Percentiles rank a stretch among this genome's conserved stretches.
These are phyloP conservation scores for Bombus difficillimus DNA, from an alignment of 1,140 invertebrate species.

Conservation along the genomic window DNA sequence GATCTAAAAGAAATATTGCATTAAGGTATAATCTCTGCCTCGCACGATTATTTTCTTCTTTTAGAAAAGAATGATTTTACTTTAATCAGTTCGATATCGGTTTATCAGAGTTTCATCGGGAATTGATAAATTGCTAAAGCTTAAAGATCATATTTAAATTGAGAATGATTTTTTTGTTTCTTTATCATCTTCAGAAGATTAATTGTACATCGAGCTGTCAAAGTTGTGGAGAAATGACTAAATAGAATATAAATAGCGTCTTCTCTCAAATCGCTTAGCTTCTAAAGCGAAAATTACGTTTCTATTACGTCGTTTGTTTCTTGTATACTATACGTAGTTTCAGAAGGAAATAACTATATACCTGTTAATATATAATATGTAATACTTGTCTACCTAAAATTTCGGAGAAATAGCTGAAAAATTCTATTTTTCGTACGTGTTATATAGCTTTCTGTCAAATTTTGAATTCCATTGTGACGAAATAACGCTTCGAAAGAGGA, in stretches of 20 bases:
- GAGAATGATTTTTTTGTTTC: neutral
- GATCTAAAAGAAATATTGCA: neutral
- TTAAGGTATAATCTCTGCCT: neutral
- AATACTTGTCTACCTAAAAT: accelerated
- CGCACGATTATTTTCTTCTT: no score
- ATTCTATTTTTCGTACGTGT: no score
- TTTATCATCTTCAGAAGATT: neutral
- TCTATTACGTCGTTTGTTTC: accelerated
- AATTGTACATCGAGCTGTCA: neutral
- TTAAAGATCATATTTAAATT: neutral
- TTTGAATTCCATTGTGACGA: no score
- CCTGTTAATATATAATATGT: no score
- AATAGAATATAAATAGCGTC: no score
- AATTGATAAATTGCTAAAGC: neutral
- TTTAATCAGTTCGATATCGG: constrained; percentile 8
- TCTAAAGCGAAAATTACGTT: no score
- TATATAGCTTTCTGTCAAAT: no score
- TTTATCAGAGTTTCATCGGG: neutral
- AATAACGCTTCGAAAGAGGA: no score
- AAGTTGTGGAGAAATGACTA: no score
- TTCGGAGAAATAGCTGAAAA: no score
- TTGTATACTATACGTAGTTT: accelerated
- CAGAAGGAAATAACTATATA: no score
- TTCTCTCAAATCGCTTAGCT: no score
- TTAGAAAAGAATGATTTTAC: neutral